phyloP scores from a whole-genome alignment of 2,113 vertebrate species.

The Labrus mixtus region DNA sequence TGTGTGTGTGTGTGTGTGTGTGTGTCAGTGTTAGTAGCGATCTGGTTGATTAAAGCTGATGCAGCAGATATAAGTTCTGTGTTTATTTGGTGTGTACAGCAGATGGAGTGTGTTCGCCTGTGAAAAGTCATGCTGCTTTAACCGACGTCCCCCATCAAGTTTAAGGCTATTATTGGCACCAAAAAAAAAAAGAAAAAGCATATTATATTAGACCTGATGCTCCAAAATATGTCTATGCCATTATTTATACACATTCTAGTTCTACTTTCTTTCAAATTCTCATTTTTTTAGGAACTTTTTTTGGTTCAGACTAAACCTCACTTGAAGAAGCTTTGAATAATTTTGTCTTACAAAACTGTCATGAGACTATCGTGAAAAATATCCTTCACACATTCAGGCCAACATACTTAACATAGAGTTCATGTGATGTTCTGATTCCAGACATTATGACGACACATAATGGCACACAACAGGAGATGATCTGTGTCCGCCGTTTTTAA shows the following conservation, averaged over 20 bases:
- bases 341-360: too few relatives aligned
- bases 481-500: too few relatives aligned
- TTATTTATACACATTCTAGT: neutral
- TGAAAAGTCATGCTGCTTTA: constrained; percentile 44
- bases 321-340: too few relatives aligned
- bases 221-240: neutral
- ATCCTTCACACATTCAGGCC: too few relatives aligned
- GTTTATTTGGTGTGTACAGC: constrained; percentile 61
- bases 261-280: neutral
- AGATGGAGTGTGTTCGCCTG: constrained; percentile 59
- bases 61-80: constrained; percentile 63
- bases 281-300: neutral
- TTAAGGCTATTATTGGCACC: constrained; percentile 17
- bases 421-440: too few relatives aligned
- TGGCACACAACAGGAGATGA: too few relatives aligned
- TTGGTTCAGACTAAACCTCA: too few relatives aligned
- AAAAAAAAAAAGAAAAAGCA: neutral
- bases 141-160: constrained; percentile 10
- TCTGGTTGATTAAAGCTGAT: constrained; percentile 44
- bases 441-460: too few relatives aligned
- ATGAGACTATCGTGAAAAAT: too few relatives aligned
- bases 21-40: neutral
- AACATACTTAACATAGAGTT: too few relatives aligned
- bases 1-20: constrained; percentile 1
- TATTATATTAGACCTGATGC: constrained; percentile 10